phyloP scores from a whole-genome alignment of 2,113 vertebrate species.

The Osmerus eperlanus region DNA sequence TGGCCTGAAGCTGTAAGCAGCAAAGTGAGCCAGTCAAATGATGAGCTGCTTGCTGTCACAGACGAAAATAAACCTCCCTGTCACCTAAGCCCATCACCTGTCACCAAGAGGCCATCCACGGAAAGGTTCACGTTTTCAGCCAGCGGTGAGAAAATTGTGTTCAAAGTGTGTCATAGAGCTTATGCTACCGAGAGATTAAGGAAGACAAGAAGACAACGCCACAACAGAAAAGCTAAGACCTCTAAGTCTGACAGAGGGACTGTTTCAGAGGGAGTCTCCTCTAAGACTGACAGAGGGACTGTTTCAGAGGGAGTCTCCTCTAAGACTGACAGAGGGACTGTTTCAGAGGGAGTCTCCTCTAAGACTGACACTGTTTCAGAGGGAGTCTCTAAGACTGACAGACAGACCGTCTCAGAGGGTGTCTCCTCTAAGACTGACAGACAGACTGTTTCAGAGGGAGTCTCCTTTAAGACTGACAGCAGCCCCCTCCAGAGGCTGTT shows the following conservation, averaged over 20 bases:
- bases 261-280: no score
- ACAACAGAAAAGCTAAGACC: not conserved
- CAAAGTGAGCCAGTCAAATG: not conserved
- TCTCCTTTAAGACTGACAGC: not conserved
- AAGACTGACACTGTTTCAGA: no score
- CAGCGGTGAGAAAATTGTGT: not conserved
- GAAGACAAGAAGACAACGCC: not conserved
- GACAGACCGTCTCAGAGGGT: not conserved
- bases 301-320: no score
- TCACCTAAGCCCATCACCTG: no score
- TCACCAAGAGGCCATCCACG: not conserved
- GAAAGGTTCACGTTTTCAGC: not conserved
- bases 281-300: no score
- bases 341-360: no score
- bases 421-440: not conserved
- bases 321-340: no score
- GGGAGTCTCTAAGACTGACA: no score
- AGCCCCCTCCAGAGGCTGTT: slow-evolving; percentile 29
- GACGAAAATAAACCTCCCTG: not conserved
- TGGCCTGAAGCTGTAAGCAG: slow-evolving; percentile 3
- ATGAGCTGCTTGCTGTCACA: not conserved
- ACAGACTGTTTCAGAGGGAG: not conserved
- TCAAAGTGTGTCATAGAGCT: not conserved
- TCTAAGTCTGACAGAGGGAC: not conserved
- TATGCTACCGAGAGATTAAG: not conserved